Evolutionary conservation across 2,113 vertebrate species (phyloP), one percentile per base, ranked within the genome.

Genomic region (Thalassoma bifasciatum): DNA sequence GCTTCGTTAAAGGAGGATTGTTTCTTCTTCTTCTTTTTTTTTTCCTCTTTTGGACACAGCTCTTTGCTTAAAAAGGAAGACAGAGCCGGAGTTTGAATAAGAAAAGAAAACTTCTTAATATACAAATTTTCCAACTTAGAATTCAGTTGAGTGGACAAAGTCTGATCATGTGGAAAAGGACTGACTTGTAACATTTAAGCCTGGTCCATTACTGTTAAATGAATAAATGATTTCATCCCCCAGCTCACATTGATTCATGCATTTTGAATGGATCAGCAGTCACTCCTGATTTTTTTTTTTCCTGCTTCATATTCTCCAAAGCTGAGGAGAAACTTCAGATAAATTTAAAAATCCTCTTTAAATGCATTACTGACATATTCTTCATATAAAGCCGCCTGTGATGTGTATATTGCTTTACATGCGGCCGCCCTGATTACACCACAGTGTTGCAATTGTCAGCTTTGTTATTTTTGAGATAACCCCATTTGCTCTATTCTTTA

Each of bases 401-500:
- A 60, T 56, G 23, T 4, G 56, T 26, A 52, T n/a, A 49, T 64
- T 19, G 19, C 50, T 26, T 38, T 34, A 24, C 42, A 34, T 52
- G 21, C 37, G 36, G 38, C 19, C 52, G 14, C 23, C 38, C 37
- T 70, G 30, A 75, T 62, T 62, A 44, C 22, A 36, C 13, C 66
- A 21, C 30, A 61, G 47, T 46, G 10, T 17, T 68, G 50, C 24
- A 70, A 59, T 64, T 63, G 22, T 74, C 60, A 59, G 36, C 57
- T 75, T 77, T 77, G 56, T 51, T 73, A 69, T 67, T 51, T 77
- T 52, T 71, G 23, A 37, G 60, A 71, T 54, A 22, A 49, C 63
- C 64, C 79, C 51, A 81, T 74, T 71, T 71, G 11, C 61, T 63
- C 24, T 44, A 26, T 66, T 72, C 22, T 73, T 49, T 70, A 75